Percentiles rank a stretch among this genome's conserved stretches.
These are phyloP conservation scores for Keiferia lycopersicella DNA, from an alignment of 2,888 invertebrate species.

Conservation along the genomic window DNA sequence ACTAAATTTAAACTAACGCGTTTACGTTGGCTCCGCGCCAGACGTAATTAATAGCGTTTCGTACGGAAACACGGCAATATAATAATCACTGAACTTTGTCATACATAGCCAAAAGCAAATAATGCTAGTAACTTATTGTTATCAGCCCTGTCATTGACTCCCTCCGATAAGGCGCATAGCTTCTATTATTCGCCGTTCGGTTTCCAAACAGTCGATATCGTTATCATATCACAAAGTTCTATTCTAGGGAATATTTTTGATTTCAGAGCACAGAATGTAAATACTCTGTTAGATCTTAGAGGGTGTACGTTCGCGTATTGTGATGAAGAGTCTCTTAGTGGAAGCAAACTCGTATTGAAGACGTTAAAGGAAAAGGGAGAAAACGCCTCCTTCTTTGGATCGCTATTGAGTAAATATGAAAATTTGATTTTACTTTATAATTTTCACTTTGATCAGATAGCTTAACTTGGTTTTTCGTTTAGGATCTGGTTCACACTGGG, in stretches of 20 bases:
- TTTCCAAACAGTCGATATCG: constrained; percentile 50
- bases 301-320: constrained; percentile 81
- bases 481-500: constrained; percentile 83
- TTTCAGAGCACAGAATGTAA: constrained; percentile 78
- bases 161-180: constrained; percentile 58
- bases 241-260: constrained; percentile 14
- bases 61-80: not conserved
- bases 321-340: constrained; percentile 78
- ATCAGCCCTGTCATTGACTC: constrained; percentile 70
- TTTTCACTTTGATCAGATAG: not conserved
- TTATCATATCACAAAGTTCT: constrained; percentile 36
- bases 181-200: constrained; percentile 65
- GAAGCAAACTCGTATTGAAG: constrained; percentile 77
- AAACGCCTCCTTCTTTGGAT: constrained; percentile 83
- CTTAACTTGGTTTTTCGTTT: not conserved
- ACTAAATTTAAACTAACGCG: constrained; percentile 9
- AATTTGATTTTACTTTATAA: not conserved
- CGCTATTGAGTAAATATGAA: constrained; percentile 71
- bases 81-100: constrained; percentile 22
- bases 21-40: constrained; percentile 5
- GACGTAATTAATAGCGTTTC: constrained; percentile 14
- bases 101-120: constrained; percentile 42
- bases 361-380: constrained; percentile 80
- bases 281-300: constrained; percentile 78
- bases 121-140: constrained; percentile 66